A percentile compares a stretch with the other conserved stretches of the same genome.
Evolutionary conservation across 2,797 vertebrate species (phyloP).

Genomic region (Kryptopterus vitreolus): DNA sequence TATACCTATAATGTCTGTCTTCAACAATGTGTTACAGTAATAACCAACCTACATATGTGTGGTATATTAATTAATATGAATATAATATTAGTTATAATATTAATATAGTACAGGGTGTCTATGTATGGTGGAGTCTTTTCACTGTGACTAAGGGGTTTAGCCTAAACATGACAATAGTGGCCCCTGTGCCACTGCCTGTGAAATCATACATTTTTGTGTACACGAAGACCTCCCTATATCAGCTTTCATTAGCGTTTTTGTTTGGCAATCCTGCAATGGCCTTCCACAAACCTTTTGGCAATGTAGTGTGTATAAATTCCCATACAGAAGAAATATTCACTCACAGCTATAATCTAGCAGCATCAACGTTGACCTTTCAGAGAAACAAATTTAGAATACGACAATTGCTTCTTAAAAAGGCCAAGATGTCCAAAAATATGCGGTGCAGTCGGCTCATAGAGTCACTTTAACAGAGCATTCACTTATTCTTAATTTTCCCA

Average conservation of each 20-base stretch:
- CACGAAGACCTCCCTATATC: neutral
- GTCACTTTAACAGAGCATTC: constrained; percentile 9
- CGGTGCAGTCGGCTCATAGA: neutral
- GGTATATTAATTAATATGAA: neutral
- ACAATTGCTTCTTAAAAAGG: constrained; percentile 30
- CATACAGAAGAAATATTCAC: constrained; percentile 15
- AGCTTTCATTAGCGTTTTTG: neutral
- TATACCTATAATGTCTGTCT: neutral
- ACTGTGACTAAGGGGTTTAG: neutral
- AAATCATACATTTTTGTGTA: neutral
- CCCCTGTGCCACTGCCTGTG: neutral
- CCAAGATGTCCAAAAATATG: constrained; percentile 40
- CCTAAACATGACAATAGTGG: neutral
- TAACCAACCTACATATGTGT: neutral
- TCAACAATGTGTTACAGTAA: neutral
- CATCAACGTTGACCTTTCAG: constrained; percentile 36
- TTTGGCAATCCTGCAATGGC: neutral
- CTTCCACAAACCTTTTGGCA: neutral
- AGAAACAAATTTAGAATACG: constrained; percentile 33
- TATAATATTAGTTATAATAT: neutral
- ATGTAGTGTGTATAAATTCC: neutral
- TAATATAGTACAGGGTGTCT: neutral
- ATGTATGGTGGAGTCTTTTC: neutral
- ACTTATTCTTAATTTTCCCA: constrained; percentile 22
- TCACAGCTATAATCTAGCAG: constrained; percentile 8